Evolutionary conservation across 2,797 vertebrate genomes (phyloP).

Genomic region (Notolabrus celidotus): DNA sequence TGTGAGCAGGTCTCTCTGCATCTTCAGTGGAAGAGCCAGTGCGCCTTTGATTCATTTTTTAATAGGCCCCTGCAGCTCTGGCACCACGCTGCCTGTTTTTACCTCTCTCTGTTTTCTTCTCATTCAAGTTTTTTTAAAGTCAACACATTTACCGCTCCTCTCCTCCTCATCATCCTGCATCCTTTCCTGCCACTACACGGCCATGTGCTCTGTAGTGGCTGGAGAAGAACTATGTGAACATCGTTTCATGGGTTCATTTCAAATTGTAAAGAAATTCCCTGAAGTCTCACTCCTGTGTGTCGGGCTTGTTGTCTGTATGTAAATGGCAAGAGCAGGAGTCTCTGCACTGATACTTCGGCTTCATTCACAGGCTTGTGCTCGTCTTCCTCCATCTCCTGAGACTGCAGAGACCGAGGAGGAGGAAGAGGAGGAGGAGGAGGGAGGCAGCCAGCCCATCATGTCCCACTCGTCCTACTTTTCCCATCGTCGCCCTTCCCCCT

Average conservation of each 20-base stretch:
- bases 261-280: constrained; percentile 17
- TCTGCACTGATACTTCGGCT: constrained; percentile 6
- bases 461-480: constrained; percentile 66
- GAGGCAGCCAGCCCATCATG: constrained; percentile 44
- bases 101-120: not conserved
- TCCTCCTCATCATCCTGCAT: constrained; percentile 29
- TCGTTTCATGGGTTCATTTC: constrained; percentile 35
- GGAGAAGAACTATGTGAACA: not conserved
- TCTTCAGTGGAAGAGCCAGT: constrained; percentile 36
- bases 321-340: constrained; percentile 33
- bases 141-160: constrained; percentile 33
- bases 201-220: not conserved
- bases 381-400: constrained; percentile 48
- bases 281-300: constrained; percentile 12
- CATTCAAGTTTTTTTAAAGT: constrained; percentile 50
- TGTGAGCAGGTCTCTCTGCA: constrained; percentile 34
- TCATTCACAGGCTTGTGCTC: constrained; percentile 26
- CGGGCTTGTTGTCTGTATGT: constrained; percentile 12
- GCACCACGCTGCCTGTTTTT: constrained; percentile 37
- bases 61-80: constrained; percentile 65
- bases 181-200: constrained; percentile 17
- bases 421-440: constrained; percentile 7
- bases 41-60: constrained; percentile 75
- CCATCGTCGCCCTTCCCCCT: constrained; percentile 33
- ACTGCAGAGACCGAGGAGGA: constrained; percentile 26